Conservation (phyloP, 2,113 vertebrate genomes). For the Corydoras maculifer region DNA sequence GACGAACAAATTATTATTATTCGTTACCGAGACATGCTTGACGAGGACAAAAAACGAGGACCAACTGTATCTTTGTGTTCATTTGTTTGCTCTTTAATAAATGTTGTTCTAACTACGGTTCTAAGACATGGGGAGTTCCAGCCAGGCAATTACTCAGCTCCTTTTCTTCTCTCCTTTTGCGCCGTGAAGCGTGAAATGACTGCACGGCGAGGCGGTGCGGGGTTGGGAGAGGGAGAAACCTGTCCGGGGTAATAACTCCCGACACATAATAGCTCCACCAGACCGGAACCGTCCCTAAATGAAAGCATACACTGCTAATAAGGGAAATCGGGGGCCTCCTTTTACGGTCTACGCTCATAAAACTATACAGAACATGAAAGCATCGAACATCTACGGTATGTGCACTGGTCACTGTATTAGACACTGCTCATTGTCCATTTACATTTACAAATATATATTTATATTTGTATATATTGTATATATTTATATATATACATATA, state of each 20-base stretch:
- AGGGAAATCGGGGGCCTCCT: slow-evolving; percentile 12
- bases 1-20: too few species aligned
- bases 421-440: too few species aligned
- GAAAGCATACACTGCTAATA: slow-evolving; percentile 20
- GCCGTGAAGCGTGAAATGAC: slow-evolving; percentile 51
- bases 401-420: too few species aligned
- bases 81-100: slow-evolving; percentile 24
- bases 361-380: too few species aligned
- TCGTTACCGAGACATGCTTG: too few species aligned
- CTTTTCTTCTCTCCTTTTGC: slow-evolving; percentile 44
- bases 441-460: too few species aligned
- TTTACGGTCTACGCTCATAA: not conserved
- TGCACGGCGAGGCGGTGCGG: slow-evolving; percentile 37
- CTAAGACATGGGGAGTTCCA: slow-evolving; percentile 50
- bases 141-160: slow-evolving; percentile 51
- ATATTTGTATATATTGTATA: too few species aligned
- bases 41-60: too few species aligned
- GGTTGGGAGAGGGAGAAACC: slow-evolving; percentile 48
- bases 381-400: too few species aligned
- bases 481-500: too few species aligned
- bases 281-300: slow-evolving; percentile 31
- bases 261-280: slow-evolving; percentile 4
- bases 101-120: slow-evolving; percentile 41
- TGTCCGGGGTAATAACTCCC: slow-evolving; percentile 55
- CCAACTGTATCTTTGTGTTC: slow-evolving; percentile 5